These are phyloP conservation scores for Octopus bimaculoides DNA, from an alignment of 1,140 invertebrate genomes.

Conservation along the genomic window DNA sequence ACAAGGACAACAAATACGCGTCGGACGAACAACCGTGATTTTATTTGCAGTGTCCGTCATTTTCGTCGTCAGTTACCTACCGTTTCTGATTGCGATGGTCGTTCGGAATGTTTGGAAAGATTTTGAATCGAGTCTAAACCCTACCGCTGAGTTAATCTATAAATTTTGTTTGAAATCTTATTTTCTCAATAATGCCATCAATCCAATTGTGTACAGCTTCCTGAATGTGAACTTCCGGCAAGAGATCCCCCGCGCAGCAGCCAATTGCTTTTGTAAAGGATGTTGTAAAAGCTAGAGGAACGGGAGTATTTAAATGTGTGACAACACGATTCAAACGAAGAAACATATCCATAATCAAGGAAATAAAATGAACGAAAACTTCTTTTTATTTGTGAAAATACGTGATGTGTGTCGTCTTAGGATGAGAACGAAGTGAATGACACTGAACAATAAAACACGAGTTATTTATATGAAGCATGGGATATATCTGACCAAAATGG, in stretches of 20 bases:
- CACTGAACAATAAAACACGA: neutral
- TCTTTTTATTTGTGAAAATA: conserved; percentile 1
- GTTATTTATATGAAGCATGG: too few species aligned
- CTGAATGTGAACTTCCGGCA: conserved; percentile 38
- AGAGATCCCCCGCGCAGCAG: conserved; percentile 22
- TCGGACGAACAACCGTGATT: conserved; percentile 37
- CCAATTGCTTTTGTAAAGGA: conserved; percentile 25
- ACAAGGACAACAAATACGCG: neutral
- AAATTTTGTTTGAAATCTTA: conserved; percentile 46
- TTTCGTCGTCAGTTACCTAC: conserved; percentile 42
- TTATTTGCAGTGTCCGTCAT: conserved; percentile 40
- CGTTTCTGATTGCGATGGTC: conserved; percentile 39
- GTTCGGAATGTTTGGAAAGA: conserved; percentile 37
- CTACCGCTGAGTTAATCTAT: conserved; percentile 37
- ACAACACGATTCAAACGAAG: neutral
- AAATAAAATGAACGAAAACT: conserved; percentile 14
- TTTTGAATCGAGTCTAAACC: conserved; percentile 35
- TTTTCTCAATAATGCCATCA: conserved; percentile 47
- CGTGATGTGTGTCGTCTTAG: neutral
- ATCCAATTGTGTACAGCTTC: conserved; percentile 44
- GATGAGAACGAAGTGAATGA: neutral
- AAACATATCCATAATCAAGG: conserved; percentile 1
- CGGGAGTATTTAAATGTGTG: conserved; percentile 12
- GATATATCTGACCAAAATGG: too few species aligned
- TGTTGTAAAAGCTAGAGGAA: conserved; percentile 27